These are phyloP conservation scores for Papilio xuthus DNA, from an alignment of 1,140 invertebrate species.

Conservation along the genomic window DNA sequence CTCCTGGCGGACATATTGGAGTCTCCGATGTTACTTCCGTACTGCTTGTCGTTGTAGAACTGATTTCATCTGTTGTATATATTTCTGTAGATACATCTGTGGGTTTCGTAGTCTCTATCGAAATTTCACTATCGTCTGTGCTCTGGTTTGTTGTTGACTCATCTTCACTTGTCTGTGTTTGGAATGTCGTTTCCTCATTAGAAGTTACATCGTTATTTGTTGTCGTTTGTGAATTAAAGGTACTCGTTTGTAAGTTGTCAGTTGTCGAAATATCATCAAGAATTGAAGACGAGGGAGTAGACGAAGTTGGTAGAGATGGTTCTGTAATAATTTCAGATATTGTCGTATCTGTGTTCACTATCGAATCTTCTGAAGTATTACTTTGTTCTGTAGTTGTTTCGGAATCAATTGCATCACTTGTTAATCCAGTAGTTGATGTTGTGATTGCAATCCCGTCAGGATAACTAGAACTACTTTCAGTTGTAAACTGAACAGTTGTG, in stretches of 20 bases:
- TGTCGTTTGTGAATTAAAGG: background rate
- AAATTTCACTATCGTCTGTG: background rate
- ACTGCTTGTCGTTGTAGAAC: background rate
- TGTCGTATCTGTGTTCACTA: background rate
- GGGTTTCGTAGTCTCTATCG: background rate
- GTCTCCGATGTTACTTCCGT: slow-evolving; percentile 19
- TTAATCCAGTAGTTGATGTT: background rate
- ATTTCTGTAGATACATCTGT: background rate
- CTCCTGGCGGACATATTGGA: slow-evolving; percentile 44
- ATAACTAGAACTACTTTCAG: slow-evolving; percentile 6
- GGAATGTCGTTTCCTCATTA: background rate
- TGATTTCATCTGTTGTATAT: background rate
- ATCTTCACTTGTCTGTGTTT: background rate
- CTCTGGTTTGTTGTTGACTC: background rate
- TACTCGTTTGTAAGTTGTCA: background rate
- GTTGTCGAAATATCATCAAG: background rate
- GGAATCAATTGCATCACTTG: background rate
- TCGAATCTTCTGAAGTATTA: background rate
- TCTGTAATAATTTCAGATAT: background rate
- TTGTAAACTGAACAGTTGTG: background rate
- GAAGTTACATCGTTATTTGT: background rate
- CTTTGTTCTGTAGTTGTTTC: background rate
- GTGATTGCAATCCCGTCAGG: background rate
- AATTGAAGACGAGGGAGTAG: background rate
- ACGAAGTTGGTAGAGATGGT: background rate